Percentiles rank a stretch among this genome's conserved stretches.
Evolutionary conservation across 2,888 invertebrate species (phyloP).

Genomic region (Tachina fera): DNA sequence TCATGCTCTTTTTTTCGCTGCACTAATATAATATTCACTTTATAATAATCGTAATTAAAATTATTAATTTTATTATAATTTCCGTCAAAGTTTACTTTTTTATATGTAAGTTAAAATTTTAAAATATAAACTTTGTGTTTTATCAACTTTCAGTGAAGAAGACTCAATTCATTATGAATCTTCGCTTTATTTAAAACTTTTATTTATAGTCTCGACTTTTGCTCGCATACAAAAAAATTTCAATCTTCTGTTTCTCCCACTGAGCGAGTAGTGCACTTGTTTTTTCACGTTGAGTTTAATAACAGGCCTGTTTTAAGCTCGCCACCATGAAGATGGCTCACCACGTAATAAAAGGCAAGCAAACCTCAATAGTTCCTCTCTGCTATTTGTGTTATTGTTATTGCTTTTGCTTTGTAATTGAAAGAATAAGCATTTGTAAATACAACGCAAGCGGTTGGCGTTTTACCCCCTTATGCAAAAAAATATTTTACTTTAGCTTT

Average conservation of each 20-base stretch:
- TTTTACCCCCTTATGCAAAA: not conserved
- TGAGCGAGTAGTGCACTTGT: slow-evolving; percentile 10
- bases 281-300: slow-evolving; percentile 29
- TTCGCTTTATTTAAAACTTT: slow-evolving; percentile 60
- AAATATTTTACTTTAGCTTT: too few species aligned
- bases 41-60: slow-evolving; percentile 9
- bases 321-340: slow-evolving; percentile 49
- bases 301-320: slow-evolving; percentile 52
- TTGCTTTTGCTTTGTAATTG: not conserved
- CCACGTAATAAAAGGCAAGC: too few species aligned
- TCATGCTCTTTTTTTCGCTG: slow-evolving; percentile 32
- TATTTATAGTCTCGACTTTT: slow-evolving; percentile 66
- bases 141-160: slow-evolving; percentile 60
- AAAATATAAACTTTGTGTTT: not conserved
- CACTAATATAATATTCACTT: slow-evolving; percentile 18
- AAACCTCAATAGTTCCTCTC: not conserved
- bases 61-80: slow-evolving; percentile 15
- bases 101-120: slow-evolving; percentile 18
- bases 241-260: slow-evolving; percentile 41
- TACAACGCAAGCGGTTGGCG: slow-evolving; percentile 3
- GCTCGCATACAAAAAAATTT: slow-evolving; percentile 10
- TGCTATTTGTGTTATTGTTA: slow-evolving; percentile 3
- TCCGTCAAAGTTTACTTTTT: slow-evolving; percentile 24
- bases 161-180: slow-evolving; percentile 68
- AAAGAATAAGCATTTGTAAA: not conserved